Base-by-base conservation (phyloP, 2,888 invertebrate species). In the Eurois occulta region DNA sequence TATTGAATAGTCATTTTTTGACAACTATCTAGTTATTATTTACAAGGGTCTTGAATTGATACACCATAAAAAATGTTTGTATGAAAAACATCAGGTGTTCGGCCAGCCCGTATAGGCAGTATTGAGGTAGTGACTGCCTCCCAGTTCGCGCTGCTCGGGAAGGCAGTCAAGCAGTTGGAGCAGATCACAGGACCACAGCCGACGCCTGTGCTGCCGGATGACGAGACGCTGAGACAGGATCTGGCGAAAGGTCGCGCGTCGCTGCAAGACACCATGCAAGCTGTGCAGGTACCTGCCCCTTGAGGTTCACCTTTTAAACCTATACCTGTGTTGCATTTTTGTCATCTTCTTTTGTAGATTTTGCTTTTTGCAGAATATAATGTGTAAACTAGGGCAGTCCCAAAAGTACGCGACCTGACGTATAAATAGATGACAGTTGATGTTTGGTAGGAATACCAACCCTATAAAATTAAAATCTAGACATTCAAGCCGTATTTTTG, bases 91-190 rank as follows among this genome's bases (percentile, higher is more conserved):
- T 10, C 21, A 62, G 60, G 32, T 60, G 18, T 2, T 35, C 65
- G n/a, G 41, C n/a, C n/a, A 41, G 64, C 3, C n/a, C 65, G 65
- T 24, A 16, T 41, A n/a, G 41, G 41, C n/a, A 65, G 41, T 41
- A 41, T 65, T n/a, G 41, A 65, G n/a, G 65, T 65, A 41, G 65
- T 41, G n/a, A 65, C 65, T n/a, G 65, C 65, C 41, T 41, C 41
- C 18, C 65, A 65, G n/a, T 41, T 65, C 41, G 41, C 65, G 18
- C 41, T 41, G 16, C 65, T 65, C 41, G 16, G 2, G n/a, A 0
- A 65, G n/a, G 65, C 41, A n/a, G 65, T 65, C n/a, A 41, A 65
- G 65, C 65, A 65, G 65, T 65, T 65, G 65, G n/a, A 41, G n/a
- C 41, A n/a, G 41, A 35, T 41, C 4, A 41, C 41, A 4, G 65